Conservation (phyloP, 2,113 vertebrate species). For the Siphamia tubifer region DNA sequence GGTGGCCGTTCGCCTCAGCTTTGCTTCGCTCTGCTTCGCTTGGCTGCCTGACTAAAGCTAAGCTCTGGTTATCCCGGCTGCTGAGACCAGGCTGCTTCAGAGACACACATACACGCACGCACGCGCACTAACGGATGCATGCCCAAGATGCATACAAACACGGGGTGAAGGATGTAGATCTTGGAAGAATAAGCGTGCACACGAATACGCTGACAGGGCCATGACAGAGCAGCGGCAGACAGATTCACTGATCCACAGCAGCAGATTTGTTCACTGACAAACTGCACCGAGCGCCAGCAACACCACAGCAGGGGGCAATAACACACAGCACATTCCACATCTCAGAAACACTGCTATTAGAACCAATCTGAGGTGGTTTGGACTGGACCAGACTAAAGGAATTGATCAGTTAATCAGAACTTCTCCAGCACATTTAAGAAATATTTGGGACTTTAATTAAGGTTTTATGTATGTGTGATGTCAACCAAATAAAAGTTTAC, state of each 20-base stretch:
- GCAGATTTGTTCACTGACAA: constrained; percentile 27
- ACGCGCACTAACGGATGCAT: neutral
- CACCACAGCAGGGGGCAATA: constrained; percentile 10
- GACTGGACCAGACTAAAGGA: neutral
- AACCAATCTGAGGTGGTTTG: no score
- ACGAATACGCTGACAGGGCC: constrained; percentile 1
- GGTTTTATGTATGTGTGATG: no score
- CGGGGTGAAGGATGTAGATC: constrained; percentile 14
- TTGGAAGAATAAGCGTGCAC: neutral
- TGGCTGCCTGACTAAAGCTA: constrained; percentile 69
- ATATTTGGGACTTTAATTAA: no score
- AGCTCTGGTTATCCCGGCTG: constrained; percentile 69
- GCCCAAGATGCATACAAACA: constrained; percentile 42
- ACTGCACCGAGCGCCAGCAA: constrained; percentile 7
- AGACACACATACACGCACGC: constrained; percentile 18
- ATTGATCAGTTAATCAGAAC: neutral
- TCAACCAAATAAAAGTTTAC: no score
- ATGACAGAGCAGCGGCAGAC: constrained; percentile 4
- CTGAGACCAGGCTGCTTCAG: constrained; percentile 46
- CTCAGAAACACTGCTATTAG: neutral
- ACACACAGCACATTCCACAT: neutral
- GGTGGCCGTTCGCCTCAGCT: constrained; percentile 53
- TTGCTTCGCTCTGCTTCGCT: constrained; percentile 66
- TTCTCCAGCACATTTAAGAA: no score
- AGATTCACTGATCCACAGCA: constrained; percentile 7